These are phyloP conservation scores for Geococcyx californianus DNA, from an alignment of 2,113 vertebrate genomes.

Conservation along the genomic window DNA sequence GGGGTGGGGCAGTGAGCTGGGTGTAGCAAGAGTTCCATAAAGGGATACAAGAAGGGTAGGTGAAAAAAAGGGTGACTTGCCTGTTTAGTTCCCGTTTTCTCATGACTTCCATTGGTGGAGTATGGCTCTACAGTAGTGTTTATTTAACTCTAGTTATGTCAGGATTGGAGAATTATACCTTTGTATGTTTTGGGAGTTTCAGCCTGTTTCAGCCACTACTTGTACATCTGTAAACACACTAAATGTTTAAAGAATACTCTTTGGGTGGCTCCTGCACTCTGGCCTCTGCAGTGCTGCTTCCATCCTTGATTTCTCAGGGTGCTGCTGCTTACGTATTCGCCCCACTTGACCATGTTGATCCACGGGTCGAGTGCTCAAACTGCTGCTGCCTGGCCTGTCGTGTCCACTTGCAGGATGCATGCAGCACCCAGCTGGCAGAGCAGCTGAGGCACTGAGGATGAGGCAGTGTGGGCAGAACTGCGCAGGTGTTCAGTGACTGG, in stretches of 20 bases:
- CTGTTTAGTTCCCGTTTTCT: background rate
- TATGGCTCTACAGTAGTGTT: background rate
- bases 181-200: background rate
- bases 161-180: background rate
- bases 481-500: background rate
- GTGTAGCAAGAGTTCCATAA: background rate
- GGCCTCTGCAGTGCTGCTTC: background rate
- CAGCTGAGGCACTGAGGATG: background rate
- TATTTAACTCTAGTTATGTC: background rate
- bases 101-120: background rate
- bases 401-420: background rate
- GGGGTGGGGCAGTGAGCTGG: background rate
- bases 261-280: background rate
- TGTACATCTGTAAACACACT: background rate
- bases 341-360: background rate
- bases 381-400: background rate
- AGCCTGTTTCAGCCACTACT: background rate
- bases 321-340: background rate
- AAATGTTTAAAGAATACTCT: background rate
- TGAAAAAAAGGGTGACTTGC: background rate
- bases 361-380: background rate
- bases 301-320: background rate
- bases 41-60: background rate
- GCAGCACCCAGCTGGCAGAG: background rate
- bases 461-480: slow-evolving; percentile 9